Evolutionary conservation across 2,113 vertebrate species (phyloP).

Genomic region (Procapra przewalskii): DNA sequence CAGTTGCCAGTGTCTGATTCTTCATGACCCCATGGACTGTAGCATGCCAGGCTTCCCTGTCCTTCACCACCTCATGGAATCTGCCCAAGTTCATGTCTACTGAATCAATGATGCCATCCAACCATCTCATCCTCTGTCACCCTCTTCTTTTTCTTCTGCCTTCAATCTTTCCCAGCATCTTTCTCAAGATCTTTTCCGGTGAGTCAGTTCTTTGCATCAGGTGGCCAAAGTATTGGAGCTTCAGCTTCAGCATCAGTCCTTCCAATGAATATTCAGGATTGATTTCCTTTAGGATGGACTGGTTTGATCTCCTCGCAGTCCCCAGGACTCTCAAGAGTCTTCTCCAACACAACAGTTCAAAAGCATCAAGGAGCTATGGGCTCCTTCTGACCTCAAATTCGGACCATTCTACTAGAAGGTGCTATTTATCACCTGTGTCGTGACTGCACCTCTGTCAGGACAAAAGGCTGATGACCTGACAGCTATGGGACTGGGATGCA

Average conservation of each 20-base stretch:
- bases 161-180: not conserved
- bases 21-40: not conserved
- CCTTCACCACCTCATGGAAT: not conserved
- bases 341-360: not conserved
- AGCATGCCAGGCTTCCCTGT: not conserved
- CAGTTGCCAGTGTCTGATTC: not conserved
- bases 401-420: too few relatives aligned
- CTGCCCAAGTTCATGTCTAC: not conserved
- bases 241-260: not conserved
- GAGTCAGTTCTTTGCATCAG: not conserved
- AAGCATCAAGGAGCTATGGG: not conserved
- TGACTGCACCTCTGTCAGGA: not conserved
- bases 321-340: not conserved
- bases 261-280: not conserved
- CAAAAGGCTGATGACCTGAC: not conserved
- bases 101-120: not conserved
- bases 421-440: too few relatives aligned
- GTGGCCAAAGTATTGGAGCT: not conserved
- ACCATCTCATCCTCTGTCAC: not conserved
- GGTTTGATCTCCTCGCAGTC: not conserved
- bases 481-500: not conserved
- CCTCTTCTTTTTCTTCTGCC: not conserved
- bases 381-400: too few relatives aligned
- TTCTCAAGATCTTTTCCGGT: not conserved
- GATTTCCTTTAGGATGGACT: not conserved